Conservation (phyloP, 2,888 invertebrate species). For the Entomobrya proxima region DNA sequence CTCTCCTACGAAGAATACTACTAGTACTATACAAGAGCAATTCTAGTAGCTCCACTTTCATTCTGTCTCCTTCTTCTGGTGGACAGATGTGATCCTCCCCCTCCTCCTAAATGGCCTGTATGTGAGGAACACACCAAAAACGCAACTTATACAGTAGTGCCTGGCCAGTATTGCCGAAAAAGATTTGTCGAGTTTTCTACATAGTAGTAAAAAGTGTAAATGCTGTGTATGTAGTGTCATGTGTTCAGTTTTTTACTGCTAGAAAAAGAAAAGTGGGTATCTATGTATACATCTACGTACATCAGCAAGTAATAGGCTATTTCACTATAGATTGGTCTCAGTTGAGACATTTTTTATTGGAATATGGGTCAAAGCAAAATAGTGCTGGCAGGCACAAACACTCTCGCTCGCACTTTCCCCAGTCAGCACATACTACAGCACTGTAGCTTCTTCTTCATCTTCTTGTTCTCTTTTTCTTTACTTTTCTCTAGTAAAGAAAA, state of each 20-base stretch:
- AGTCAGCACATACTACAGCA: not conserved
- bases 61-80: constrained; percentile 1
- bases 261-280: not conserved
- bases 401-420: constrained; percentile 9
- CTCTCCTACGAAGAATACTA: not conserved
- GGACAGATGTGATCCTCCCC: constrained; percentile 42
- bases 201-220: not conserved
- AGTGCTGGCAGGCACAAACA: constrained; percentile 39
- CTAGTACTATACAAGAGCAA: not conserved
- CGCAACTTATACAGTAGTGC: no score
- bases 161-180: not conserved
- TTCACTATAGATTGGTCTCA: constrained; percentile 44
- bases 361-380: constrained; percentile 52
- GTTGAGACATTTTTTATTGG: constrained; percentile 57
- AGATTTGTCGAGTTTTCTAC: not conserved
- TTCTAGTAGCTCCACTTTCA: constrained; percentile 9
- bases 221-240: constrained; percentile 2
- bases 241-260: no score
- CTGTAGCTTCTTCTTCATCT: not conserved
- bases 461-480: not conserved
- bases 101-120: constrained; percentile 27
- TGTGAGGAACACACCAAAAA: not conserved
- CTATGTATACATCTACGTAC: not conserved
- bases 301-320: not conserved
- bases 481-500: not conserved